phyloP scores from a whole-genome alignment of 1,140 invertebrate genomes.

The Saccostrea cuccullata region DNA sequence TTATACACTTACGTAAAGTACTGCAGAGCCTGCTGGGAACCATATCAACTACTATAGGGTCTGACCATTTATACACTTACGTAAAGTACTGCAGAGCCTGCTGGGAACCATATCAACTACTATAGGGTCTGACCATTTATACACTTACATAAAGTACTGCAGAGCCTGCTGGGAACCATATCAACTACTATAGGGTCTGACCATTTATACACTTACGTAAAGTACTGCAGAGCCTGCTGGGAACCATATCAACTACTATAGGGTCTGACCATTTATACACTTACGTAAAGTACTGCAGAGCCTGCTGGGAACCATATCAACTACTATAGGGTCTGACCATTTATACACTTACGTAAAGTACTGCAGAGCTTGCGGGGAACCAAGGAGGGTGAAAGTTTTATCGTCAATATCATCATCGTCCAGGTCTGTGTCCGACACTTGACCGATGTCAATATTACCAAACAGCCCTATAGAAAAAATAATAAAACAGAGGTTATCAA shows the following conservation, averaged over 20 bases:
- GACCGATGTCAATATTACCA: slow-evolving; percentile 94
- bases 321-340: no score
- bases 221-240: no score
- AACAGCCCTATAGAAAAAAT: slow-evolving; percentile 86
- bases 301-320: no score
- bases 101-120: not conserved
- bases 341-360: not conserved
- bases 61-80: not conserved
- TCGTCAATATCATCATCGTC: slow-evolving; percentile 95
- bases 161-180: not conserved
- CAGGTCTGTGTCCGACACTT: slow-evolving; percentile 96
- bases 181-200: no score
- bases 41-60: not conserved
- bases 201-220: no score
- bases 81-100: not conserved
- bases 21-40: not conserved
- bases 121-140: not conserved
- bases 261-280: no score
- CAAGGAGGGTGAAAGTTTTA: slow-evolving; percentile 87
- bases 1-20: not conserved
- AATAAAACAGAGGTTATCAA: not conserved
- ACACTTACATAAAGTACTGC: not conserved
- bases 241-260: no score
- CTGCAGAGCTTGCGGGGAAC: not conserved
- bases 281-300: no score